Conservation (phyloP, 2,888 invertebrate genomes). For the Eugnorisma glareosa region DNA sequence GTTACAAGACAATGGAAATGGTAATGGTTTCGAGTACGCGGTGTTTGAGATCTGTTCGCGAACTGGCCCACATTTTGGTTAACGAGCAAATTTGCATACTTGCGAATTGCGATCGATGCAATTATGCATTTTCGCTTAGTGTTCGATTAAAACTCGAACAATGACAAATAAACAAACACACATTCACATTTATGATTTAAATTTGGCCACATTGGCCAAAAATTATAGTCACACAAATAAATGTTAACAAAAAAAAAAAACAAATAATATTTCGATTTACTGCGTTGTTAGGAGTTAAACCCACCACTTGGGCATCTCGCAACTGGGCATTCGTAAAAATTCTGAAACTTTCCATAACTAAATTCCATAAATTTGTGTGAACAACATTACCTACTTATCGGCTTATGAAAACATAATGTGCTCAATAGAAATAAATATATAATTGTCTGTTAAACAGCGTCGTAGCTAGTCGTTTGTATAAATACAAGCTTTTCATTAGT, state of each 20-base stretch:
- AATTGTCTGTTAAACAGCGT: constrained; percentile 71
- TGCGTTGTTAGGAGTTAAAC: no score
- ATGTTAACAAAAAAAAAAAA: no score
- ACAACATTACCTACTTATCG: constrained; percentile 64
- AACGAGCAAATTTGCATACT: no score
- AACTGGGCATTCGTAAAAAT: not conserved
- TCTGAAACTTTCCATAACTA: not conserved
- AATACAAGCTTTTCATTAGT: constrained; percentile 66
- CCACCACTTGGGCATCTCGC: not conserved
- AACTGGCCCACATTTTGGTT: no score
- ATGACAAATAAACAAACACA: not conserved
- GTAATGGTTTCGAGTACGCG: no score
- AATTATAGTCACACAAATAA: no score
- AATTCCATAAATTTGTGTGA: constrained; percentile 52
- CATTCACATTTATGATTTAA: not conserved
- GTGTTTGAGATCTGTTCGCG: no score
- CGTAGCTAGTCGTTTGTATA: constrained; percentile 67
- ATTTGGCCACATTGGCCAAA: not conserved
- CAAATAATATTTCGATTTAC: not conserved
- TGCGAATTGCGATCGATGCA: no score
- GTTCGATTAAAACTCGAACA: no score
- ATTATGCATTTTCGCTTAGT: no score
- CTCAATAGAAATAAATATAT: constrained; percentile 76
- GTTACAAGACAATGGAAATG: no score
- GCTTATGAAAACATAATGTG: constrained; percentile 79